Evolutionary conservation across 2,888 invertebrate species (phyloP).

Genomic region (Smittia sp.): DNA sequence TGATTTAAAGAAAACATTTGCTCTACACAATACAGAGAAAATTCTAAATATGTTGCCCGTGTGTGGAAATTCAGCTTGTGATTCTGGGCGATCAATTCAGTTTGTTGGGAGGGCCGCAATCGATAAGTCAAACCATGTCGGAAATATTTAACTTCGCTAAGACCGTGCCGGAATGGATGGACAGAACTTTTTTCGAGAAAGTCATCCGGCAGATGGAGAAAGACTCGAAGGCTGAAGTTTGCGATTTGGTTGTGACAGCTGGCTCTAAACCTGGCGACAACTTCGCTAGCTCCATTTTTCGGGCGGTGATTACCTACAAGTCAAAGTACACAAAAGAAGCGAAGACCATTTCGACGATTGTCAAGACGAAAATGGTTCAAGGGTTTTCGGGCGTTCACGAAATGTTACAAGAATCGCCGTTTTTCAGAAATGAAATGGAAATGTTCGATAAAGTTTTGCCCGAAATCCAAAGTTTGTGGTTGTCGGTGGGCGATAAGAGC

Average conservation of each 20-base stretch:
- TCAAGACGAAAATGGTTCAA: background rate
- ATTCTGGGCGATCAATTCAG: too few relatives aligned
- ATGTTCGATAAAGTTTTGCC: conserved; percentile 23
- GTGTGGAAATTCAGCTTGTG: too few relatives aligned
- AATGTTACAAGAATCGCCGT: background rate
- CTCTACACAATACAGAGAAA: too few relatives aligned
- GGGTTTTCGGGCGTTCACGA: background rate
- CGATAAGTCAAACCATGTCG: conserved; percentile 24
- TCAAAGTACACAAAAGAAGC: conserved; percentile 21
- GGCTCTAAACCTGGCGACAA: conserved; percentile 21
- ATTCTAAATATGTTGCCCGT: too few relatives aligned
- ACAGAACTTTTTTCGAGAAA: background rate
- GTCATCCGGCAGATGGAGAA: background rate
- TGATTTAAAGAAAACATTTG: too few relatives aligned
- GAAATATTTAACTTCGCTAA: background rate
- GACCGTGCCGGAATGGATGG: background rate
- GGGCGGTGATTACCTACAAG: background rate
- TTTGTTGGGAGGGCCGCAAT: background rate
- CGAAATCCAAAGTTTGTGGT: background rate
- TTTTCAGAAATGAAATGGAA: conserved; percentile 25
- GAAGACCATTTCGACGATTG: background rate
- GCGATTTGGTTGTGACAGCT: background rate
- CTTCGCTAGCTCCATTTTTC: conserved; percentile 15
- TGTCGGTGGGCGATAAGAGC: background rate
- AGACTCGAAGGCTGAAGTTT: background rate